phyloP scores from a whole-genome alignment of 2,113 vertebrate species.

The Ciconia stormi region DNA sequence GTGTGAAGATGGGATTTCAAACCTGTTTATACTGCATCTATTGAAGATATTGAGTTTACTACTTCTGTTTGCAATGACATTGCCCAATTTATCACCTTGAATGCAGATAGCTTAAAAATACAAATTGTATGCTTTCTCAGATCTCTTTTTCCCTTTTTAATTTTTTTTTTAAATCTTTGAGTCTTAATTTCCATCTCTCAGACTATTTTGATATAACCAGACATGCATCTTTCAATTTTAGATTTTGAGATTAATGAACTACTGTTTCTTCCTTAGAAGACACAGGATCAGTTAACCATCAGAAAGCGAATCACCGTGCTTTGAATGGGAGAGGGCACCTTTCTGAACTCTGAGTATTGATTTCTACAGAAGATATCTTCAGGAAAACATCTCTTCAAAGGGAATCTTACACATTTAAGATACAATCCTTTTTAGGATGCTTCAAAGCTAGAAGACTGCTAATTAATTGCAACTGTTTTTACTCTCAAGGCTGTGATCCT shows the following conservation, averaged over 20 bases:
- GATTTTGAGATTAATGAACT: background rate
- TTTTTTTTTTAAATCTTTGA: background rate
- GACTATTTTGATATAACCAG: background rate
- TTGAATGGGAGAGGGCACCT: background rate
- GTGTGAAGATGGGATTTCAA: background rate
- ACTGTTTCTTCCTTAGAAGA: background rate
- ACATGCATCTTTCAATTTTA: background rate
- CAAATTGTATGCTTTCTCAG: background rate
- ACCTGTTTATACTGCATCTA: background rate
- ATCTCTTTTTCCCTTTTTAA: background rate
- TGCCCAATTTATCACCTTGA: background rate
- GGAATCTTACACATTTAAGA: background rate
- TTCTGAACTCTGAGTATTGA: background rate
- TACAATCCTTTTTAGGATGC: background rate
- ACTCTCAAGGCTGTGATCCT: background rate
- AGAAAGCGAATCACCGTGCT: background rate
- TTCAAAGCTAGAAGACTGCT: background rate
- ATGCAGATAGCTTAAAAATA: background rate
- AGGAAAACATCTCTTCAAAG: background rate
- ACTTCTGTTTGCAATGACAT: background rate
- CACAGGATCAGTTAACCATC: background rate
- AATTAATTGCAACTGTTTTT: background rate
- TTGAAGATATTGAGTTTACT: background rate
- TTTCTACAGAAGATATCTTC: background rate
- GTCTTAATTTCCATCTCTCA: background rate